Evolutionary conservation across 2,797 vertebrate species (phyloP), one percentile per base, ranked within the genome.

Genomic region (Oryzias dopingdopingensis): DNA sequence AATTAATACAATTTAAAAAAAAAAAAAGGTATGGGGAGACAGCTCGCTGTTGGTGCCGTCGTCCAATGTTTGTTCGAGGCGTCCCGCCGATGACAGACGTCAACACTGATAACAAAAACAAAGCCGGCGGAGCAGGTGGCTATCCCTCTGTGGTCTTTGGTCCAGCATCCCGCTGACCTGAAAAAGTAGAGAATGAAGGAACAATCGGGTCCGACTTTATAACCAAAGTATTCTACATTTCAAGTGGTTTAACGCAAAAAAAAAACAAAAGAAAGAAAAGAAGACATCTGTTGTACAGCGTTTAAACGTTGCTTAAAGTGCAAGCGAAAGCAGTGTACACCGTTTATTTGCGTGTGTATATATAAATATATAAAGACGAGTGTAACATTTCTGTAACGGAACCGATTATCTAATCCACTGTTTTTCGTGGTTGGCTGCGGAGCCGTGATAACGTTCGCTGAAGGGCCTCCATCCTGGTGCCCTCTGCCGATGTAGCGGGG

Each of bases 21-120:
- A 3, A 53, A 52, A 37, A 41, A 40, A 46, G 4, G 26, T 26
- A 7, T 26, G 26, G 26, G 26, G 26, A 7, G 44, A 45, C 4
- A 22, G 16, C 12, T 14, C n/a, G 46, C 67, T 58, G 53, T 67
- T 17, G 23, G 43, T 49, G 55, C 76, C 75, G 77, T 67, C 74
- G 77, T 74, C 56, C 60, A 67, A 42, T 54, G 5, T 77, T 50
- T 20, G 47, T 48, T n/a, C 46, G 51, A 65, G 55, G 40, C 22
- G 42, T 73, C 78, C 71, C 29, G 22, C 72, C 62, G 69, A 46
- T 40, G 48, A 37, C 4, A 57, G 50, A 56, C 24, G 79, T 68
- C 77, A 80, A 76, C 86, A 87, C 74, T 77, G 68, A 51, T 24
- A 45, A 59, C 18, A 50, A 71, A 59, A 77, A 67, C 69, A 72